phyloP scores from a whole-genome alignment of 64 coral and sea anemone species.

The Actinia equina region DNA sequence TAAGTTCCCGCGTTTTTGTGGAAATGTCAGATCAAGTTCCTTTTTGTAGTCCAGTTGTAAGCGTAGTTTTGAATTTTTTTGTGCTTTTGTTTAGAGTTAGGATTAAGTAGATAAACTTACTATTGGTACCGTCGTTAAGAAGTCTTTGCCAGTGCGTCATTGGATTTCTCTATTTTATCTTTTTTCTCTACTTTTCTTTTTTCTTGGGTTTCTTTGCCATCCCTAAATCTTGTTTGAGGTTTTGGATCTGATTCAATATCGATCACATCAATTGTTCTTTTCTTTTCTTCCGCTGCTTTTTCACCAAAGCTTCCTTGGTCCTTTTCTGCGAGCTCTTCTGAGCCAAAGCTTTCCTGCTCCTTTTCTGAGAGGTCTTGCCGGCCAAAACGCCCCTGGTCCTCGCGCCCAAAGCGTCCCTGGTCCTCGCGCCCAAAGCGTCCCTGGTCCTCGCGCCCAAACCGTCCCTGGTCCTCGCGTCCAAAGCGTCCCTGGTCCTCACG shows the following conservation, averaged over 20 bases:
- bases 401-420: too few species aligned
- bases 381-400: too few species aligned
- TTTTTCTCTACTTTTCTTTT: constrained; percentile 21
- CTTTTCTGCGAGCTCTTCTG: constrained; percentile 20
- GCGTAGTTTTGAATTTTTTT: too few species aligned
- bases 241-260: not conserved
- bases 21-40: too few species aligned
- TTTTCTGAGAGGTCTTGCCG: not conserved
- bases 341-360: constrained; percentile 28
- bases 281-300: not conserved
- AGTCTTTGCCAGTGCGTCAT: not conserved
- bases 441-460: constrained; percentile 27
- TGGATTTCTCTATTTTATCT: constrained; percentile 3
- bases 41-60: too few species aligned
- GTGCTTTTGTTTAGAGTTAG: not conserved
- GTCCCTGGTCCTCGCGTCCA: constrained; percentile 41
- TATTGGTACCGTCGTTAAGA: not conserved
- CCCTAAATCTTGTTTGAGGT: constrained; percentile 27
- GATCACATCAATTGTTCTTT: not conserved
- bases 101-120: not conserved
- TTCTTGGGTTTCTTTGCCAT: not conserved
- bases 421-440: too few species aligned
- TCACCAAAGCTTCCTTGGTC: constrained; percentile 53
- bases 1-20: too few species aligned
- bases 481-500: constrained; percentile 32